A percentile compares a stretch with the other conserved stretches of the same genome.
These are phyloP conservation scores for Phthorimaea operculella DNA, from an alignment of 1,140 invertebrate species.

Conservation along the genomic window DNA sequence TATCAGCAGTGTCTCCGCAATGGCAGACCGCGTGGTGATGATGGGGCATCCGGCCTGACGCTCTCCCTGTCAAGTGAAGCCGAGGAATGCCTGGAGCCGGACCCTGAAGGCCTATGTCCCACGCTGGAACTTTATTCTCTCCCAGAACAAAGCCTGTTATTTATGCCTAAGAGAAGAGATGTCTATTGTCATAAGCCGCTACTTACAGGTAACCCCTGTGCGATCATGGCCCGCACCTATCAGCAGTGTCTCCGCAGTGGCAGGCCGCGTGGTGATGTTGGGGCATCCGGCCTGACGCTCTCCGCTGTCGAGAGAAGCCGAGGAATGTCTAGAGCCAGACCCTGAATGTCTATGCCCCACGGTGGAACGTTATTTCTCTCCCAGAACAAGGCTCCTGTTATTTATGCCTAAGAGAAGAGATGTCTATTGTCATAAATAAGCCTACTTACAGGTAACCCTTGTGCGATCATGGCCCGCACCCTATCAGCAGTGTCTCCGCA, in stretches of 20 bases:
- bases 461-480: conserved; percentile 73
- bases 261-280: conserved; percentile 77
- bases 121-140: no score
- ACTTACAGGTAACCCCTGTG: conserved; percentile 71
- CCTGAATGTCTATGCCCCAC: no score
- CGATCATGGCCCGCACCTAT: conserved; percentile 74
- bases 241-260: conserved; percentile 80
- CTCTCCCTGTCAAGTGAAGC: conserved; percentile 92
- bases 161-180: no score
- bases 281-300: conserved; percentile 80
- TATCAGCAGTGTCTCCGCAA: conserved; percentile 78
- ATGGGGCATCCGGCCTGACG: conserved; percentile 77
- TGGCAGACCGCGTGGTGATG: conserved; percentile 79
- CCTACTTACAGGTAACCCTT: conserved; percentile 70
- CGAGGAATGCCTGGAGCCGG: conserved; percentile 86
- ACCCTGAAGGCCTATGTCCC: no score
- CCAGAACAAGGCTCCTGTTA: no score
- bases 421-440: no score
- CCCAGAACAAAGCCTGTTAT: no score
- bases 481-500: no score
- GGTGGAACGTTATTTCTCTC: no score
- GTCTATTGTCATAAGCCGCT: no score
- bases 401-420: no score
- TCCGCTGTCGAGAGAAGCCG: conserved; percentile 91
- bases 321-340: conserved; percentile 85